Evolutionary conservation across 1,140 invertebrate genomes (phyloP).

Genomic region (Trachelipus rathkii): DNA sequence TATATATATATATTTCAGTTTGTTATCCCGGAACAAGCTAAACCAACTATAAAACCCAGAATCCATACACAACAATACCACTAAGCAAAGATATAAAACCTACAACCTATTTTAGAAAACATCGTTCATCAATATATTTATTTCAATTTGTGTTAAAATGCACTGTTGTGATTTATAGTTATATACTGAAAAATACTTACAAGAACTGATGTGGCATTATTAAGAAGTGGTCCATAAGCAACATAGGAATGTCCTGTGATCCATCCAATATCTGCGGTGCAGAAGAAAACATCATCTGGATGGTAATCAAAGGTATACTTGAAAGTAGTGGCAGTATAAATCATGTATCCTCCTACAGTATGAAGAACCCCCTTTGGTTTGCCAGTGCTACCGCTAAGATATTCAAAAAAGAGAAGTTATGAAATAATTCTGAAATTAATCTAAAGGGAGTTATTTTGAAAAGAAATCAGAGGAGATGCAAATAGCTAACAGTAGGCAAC

Average conservation of each 20-base stretch:
- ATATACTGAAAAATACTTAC: slow-evolving; percentile 56
- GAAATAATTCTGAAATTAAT: no score
- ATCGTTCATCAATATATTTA: no score
- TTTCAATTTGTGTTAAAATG: no score
- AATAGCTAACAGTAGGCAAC: no score
- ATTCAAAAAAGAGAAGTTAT: slow-evolving; percentile 29
- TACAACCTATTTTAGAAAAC: no score
- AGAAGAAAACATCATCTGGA: slow-evolving; percentile 88
- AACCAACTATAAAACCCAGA: no score
- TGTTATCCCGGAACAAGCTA: no score
- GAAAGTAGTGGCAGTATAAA: slow-evolving; percentile 84
- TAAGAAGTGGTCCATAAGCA: slow-evolving; percentile 88
- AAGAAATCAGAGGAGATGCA: no score
- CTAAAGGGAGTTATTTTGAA: no score
- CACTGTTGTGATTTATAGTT: no score
- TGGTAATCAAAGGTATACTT: slow-evolving; percentile 90
- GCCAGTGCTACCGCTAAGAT: slow-evolving; percentile 82
- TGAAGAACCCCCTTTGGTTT: slow-evolving; percentile 96
- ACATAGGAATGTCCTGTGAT: slow-evolving; percentile 96
- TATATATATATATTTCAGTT: no score
- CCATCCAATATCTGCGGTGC: slow-evolving; percentile 99
- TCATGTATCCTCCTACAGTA: slow-evolving; percentile 86
- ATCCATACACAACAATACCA: neutral
- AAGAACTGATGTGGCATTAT: slow-evolving; percentile 86
- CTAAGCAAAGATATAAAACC: neutral